Conservation (phyloP, 2,797 vertebrate species). For the Periparus ater region DNA sequence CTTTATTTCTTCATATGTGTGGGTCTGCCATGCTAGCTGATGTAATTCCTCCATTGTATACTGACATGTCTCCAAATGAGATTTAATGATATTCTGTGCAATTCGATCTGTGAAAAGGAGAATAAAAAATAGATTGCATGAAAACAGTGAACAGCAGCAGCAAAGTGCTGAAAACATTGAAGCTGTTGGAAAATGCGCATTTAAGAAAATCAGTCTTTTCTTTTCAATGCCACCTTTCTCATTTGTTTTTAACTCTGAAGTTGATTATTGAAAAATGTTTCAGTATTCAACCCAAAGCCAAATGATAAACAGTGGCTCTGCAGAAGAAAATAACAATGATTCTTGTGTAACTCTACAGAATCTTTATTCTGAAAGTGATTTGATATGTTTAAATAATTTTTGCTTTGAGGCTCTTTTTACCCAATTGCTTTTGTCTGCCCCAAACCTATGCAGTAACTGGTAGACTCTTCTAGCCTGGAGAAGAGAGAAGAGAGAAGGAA, state of each 20-base stretch:
- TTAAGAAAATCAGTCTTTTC: neutral
- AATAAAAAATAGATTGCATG: neutral
- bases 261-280: neutral
- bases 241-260: neutral
- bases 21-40: conserved; percentile 98
- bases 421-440: neutral
- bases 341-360: neutral
- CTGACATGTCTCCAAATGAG: conserved; percentile 98
- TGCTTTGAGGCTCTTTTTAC: neutral
- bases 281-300: neutral
- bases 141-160: neutral
- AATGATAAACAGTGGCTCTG: neutral
- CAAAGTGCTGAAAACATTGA: neutral
- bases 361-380: neutral
- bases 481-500: neutral
- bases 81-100: conserved; percentile 99
- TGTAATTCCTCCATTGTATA: conserved; percentile 97
- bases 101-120: conserved; percentile 86
- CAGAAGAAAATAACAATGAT: neutral
- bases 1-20: conserved; percentile 98
- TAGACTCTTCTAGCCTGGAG: neutral
- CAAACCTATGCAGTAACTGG: neutral
- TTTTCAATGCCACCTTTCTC: neutral
- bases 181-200: neutral
- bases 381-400: neutral